Conservation (phyloP, 2,113 vertebrate genomes). For the Thamnophis sirtalis region DNA sequence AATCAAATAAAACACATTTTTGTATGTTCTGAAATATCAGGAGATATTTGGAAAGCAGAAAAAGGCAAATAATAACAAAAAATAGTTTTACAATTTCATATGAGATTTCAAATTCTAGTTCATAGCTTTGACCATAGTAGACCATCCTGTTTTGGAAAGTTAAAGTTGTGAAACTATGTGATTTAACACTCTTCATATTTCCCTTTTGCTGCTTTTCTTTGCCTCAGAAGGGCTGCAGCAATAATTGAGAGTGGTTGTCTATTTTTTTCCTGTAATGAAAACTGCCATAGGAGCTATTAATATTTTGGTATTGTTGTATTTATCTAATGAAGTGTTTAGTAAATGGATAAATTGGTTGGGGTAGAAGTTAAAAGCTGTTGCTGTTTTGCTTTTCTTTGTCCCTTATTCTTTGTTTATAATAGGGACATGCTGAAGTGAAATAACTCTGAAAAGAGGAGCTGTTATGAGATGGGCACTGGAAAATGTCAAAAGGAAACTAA, state of each 20-base stretch:
- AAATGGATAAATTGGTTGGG: background rate
- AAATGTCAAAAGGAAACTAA: background rate
- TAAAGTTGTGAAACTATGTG: background rate
- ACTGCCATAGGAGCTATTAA: background rate
- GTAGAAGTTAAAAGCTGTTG: background rate
- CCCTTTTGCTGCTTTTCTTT: background rate
- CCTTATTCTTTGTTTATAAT: background rate
- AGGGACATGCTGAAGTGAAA: background rate
- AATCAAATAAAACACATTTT: conserved; percentile 15
- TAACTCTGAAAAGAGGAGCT: background rate
- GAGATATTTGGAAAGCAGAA: background rate
- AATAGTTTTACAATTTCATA: background rate
- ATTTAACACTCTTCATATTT: background rate
- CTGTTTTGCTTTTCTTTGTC: background rate
- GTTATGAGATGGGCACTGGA: background rate
- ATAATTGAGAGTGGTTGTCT: background rate
- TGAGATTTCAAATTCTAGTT: background rate
- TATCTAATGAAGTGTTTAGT: background rate
- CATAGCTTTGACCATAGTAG: background rate
- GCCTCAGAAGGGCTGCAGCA: background rate
- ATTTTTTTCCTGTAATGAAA: background rate
- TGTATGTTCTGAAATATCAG: background rate
- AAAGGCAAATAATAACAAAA: background rate
- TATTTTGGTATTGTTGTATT: background rate
- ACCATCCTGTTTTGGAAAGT: background rate